Percentiles rank a stretch among this genome's conserved stretches.
Conservation (phyloP, 2,113 vertebrate genomes). For the Ptilorrhoa leucosticta region DNA sequence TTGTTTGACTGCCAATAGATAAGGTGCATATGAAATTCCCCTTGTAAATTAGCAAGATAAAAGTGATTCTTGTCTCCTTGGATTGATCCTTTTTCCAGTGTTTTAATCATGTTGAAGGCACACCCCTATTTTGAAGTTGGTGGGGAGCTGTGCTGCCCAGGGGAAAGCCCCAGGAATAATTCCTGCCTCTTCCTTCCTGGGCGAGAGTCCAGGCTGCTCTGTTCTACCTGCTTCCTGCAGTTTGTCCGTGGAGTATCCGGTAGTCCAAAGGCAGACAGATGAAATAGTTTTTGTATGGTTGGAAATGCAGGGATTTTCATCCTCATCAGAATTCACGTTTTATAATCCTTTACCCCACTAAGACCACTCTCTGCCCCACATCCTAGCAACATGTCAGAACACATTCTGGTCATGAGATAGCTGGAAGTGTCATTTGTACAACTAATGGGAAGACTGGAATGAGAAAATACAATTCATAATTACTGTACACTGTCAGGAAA, state of each 20-base stretch:
- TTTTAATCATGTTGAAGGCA: conserved; percentile 20
- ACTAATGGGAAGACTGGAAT: not conserved
- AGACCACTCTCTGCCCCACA: not conserved
- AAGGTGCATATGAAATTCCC: conserved; percentile 67
- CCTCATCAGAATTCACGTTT: not conserved
- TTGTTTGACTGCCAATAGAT: conserved; percentile 66
- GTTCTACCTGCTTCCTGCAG: not conserved
- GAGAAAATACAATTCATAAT: not conserved
- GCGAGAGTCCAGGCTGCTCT: not conserved
- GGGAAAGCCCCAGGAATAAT: conserved; percentile 6
- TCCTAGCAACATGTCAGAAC: not conserved
- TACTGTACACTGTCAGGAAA: not conserved
- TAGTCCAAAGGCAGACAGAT: not conserved
- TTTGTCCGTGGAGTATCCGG: rapidly evolving
- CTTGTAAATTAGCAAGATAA: conserved; percentile 65
- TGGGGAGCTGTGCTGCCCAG: not conserved
- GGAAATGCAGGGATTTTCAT: not conserved
- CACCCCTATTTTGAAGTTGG: not conserved
- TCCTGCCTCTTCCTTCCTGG: conserved; percentile 5
- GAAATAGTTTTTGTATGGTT: not conserved
- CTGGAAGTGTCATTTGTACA: not conserved
- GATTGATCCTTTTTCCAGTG: conserved; percentile 36
- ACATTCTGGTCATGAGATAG: not conserved
- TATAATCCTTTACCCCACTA: not conserved
- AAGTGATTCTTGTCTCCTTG: conserved; percentile 57